phyloP scores from a whole-genome alignment of 2,888 invertebrate species.

The Monochamus alternatus region DNA sequence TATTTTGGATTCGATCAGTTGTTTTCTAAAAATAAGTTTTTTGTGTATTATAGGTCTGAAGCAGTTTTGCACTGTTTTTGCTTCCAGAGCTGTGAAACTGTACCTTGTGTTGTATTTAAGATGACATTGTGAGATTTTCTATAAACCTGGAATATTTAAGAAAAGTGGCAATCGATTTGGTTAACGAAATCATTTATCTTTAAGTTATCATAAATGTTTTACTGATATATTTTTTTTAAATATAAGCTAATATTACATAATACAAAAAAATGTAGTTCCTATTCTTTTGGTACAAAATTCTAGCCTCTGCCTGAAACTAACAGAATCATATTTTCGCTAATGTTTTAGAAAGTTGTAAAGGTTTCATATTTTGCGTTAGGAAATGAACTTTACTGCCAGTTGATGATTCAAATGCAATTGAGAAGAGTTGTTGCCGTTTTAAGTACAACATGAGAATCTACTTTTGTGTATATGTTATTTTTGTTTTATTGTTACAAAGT shows the following conservation, averaged over 20 bases:
- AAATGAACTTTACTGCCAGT: background rate
- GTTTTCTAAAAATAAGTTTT: constrained; percentile 65
- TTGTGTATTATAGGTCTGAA: constrained; percentile 64
- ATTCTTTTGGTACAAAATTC: background rate
- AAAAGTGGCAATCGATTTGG: background rate
- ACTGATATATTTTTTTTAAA: background rate
- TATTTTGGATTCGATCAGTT: constrained; percentile 46
- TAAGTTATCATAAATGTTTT: background rate
- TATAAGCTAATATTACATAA: too few species aligned
- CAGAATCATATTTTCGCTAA: background rate
- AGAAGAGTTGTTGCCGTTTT: constrained; percentile 38
- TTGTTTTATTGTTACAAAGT: constrained; percentile 69
- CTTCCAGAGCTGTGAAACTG: constrained; percentile 65
- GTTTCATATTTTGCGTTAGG: background rate
- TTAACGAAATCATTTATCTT: constrained; percentile 32
- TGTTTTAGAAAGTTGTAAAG: background rate
- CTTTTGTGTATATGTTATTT: constrained; percentile 67
- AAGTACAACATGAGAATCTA: constrained; percentile 57
- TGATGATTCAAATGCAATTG: background rate
- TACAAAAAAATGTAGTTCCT: too few species aligned
- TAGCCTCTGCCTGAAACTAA: background rate
- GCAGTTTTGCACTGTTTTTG: constrained; percentile 64
- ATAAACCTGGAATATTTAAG: background rate
- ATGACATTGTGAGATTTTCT: background rate
- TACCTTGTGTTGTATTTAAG: constrained; percentile 58